phyloP scores from a whole-genome alignment of 2,113 vertebrate species.

The Puffinus mauretanicus region DNA sequence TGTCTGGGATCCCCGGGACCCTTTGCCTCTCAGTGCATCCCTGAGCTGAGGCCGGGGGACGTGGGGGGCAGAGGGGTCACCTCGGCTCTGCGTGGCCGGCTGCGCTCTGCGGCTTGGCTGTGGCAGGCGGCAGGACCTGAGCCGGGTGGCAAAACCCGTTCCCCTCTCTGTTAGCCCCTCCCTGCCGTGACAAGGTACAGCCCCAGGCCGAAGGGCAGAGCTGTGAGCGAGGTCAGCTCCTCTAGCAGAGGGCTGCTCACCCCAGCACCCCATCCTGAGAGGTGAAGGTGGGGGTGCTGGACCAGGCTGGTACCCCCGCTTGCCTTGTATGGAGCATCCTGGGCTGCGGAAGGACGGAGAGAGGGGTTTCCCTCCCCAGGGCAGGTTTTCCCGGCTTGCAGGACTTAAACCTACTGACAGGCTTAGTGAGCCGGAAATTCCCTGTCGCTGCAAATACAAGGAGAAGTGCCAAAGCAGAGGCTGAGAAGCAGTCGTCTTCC shows the following conservation, averaged over 20 bases:
- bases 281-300: neutral
- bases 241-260: neutral
- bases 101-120: neutral
- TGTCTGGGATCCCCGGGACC: neutral
- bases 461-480: neutral
- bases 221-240: neutral
- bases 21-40: neutral
- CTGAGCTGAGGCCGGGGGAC: neutral
- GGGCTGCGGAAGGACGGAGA: neutral
- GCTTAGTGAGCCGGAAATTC: neutral
- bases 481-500: neutral
- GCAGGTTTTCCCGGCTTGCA: neutral
- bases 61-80: neutral
- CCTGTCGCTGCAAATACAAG: neutral
- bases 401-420: neutral
- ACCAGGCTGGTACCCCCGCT: neutral
- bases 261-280: neutral
- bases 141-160: neutral
- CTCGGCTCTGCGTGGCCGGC: neutral
- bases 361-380: neutral
- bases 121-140: neutral
- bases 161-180: too few species aligned
- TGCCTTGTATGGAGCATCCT: neutral
- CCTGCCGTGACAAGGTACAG: neutral
- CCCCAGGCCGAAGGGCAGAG: neutral